Base-by-base conservation (phyloP, 2,113 vertebrate species). In the Hippocampus guttulatus region DNA sequence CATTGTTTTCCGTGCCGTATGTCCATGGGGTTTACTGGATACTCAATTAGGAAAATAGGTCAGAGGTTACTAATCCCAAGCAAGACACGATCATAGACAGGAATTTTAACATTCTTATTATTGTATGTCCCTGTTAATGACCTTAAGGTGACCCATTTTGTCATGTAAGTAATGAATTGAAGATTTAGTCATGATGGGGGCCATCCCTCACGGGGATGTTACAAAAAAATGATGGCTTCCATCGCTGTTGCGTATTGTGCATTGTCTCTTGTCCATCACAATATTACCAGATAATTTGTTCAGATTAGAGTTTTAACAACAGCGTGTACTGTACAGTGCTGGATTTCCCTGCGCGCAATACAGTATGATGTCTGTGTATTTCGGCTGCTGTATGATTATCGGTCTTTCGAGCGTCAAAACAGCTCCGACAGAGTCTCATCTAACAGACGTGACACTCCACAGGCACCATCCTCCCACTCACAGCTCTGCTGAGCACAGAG, bases 361-460 rank as follows among this genome's bases (percentile, higher is more conserved):
- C 67, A 49, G 63, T 33, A 69, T 67, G 72, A 73, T 61, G n/a
- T 77, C 77, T 76, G 71, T 9, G 57, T 75, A 76, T 70, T 71
- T 23, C 43, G 40, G 70, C 73, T 68, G 69, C 21, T 41, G 74
- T 57, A 64, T 69, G 61, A 66, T 57, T 74, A 43, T 66, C 54
- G 57, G 66, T 67, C 67, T 81, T 58, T 25, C 1, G 12, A 58
- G 67, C 82, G 74, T 87, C 86, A 89, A 67, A 66, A 21, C 43
- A 20, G 70, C 76, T 41, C 1, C 69, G 77, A 67, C 69, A 6
- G n/a, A 69, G 74, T 83, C 73, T 84, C 80, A 80, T 77, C 51
- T 76, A 79, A 74, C 84, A 81, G 80, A 81, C 74, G 78, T 82
- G 85, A 83, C 61, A 25, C 79, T 75, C 33, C 73, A 69, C 79